These are phyloP conservation scores for Apodemus speciosus DNA, from an alignment of 2,113 vertebrate species.

Conservation along the genomic window DNA sequence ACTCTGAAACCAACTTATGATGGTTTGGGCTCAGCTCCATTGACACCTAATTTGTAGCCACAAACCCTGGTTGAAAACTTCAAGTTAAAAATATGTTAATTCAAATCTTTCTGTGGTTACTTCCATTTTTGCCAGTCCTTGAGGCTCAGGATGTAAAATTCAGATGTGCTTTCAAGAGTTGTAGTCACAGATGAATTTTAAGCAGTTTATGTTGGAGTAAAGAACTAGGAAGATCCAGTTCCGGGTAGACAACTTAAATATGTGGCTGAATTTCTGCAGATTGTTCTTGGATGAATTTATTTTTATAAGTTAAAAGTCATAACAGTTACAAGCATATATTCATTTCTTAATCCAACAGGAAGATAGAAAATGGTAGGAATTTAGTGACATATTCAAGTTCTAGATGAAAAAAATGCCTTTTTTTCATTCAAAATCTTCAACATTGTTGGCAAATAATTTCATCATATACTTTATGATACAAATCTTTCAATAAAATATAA, in stretches of 20 bases:
- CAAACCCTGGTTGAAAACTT: not conserved
- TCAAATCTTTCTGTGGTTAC: conserved; percentile 29
- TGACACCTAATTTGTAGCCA: conserved; percentile 62
- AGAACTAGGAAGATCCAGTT: not conserved
- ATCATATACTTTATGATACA: not conserved
- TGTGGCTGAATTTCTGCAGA: not conserved
- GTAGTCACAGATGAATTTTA: not conserved
- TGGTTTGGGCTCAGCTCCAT: conserved; percentile 41
- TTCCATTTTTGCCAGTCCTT: conserved; percentile 50
- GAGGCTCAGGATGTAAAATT: conserved; percentile 10
- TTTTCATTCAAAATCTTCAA: not conserved
- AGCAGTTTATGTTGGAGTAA: not conserved
- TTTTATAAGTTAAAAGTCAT: conserved; percentile 39
- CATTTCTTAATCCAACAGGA: not conserved
- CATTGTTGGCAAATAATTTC: not conserved
- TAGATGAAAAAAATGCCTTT: conserved; percentile 18
- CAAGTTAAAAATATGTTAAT: conserved; percentile 38
- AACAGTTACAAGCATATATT: not conserved
- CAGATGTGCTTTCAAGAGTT: conserved; percentile 46
- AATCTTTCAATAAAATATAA: conserved; percentile 1
- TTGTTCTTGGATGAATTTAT: not conserved
- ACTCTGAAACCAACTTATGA: conserved; percentile 36
- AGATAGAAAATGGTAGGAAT: not conserved
- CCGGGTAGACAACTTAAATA: not conserved
- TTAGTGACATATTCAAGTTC: not conserved